These are phyloP conservation scores for Hydrotaea diabolus DNA, from an alignment of 2,888 invertebrate species.

Conservation along the genomic window DNA sequence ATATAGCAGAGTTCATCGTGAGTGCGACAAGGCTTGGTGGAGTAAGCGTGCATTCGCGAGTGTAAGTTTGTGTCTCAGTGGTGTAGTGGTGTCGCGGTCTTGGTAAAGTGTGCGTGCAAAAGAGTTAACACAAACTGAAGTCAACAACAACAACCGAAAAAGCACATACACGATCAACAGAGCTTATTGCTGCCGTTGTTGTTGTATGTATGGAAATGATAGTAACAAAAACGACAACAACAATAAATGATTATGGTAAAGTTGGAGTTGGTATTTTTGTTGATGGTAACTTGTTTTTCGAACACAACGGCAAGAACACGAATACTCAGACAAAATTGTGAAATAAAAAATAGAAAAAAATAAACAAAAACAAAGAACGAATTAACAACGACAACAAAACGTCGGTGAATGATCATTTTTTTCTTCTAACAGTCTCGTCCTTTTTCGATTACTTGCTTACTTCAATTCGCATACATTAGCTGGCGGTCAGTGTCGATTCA, in stretches of 20 bases:
- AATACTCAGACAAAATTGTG: conserved; percentile 13
- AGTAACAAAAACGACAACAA: conserved; percentile 5
- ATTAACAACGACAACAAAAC: conserved; percentile 69
- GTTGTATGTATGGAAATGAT: conserved; percentile 25
- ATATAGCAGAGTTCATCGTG: conserved; percentile 23
- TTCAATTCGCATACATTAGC: background rate
- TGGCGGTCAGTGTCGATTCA: background rate
- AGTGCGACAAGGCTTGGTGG: background rate
- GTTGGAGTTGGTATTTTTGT: conserved; percentile 65
- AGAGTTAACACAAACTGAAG: conserved; percentile 32
- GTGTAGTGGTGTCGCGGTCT: no score
- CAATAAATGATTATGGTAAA: conserved; percentile 24
- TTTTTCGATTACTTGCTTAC: background rate
- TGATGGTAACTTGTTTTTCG: conserved; percentile 74
- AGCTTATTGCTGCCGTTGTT: no score
- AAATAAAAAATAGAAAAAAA: conserved; percentile 53
- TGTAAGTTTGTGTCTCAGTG: conserved; percentile 17
- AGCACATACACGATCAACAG: conserved; percentile 20
- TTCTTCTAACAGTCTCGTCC: conserved; percentile 32
- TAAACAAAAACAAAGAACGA: conserved; percentile 43
- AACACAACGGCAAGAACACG: background rate
- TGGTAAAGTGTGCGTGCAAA: conserved; percentile 54
- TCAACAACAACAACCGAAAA: conserved; percentile 6
- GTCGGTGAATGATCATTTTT: conserved; percentile 54
- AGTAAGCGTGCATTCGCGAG: background rate